Evolutionary conservation across 1,140 invertebrate species (phyloP), one percentile per base, ranked within the genome.

Genomic region (Diabrotica undecimpunctata): DNA sequence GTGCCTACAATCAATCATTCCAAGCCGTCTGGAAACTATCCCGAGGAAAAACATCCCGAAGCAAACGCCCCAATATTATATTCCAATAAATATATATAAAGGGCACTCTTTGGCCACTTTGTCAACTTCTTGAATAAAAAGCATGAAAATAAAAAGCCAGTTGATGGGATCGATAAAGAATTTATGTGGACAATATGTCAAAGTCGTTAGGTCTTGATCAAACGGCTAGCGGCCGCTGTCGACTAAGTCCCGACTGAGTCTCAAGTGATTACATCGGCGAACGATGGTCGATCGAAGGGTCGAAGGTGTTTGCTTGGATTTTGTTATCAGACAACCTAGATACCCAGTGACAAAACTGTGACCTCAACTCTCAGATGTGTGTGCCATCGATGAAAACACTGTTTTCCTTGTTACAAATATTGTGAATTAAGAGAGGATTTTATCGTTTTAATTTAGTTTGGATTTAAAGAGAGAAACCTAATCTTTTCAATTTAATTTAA

Each of bases 61-160:
- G 25, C 25, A 25, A 25, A 25, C 25, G 25, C 25, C 25, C 25
- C 25, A 10, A 46, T n/a, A 46, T 46, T 46, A 46, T 46, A 2
- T 46, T 6, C 41, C 41, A 46, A 46, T 46, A 46, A 46, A 46
- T 46, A 46, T 10, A 46, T n/a, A 46, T 46, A 46, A 46, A 46
- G 11, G n/a, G n/a, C 8, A 8, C 8, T 46, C n/a, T 10, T 46
- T 46, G 41, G n/a, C 41, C 41, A 46, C 41, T 46, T 46, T 46
- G 41, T 46, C 41, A 46, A 46, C 41, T 46, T 46, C 41, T 46
- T 46, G 41, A 46, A 46, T 46, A 46, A 46, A 46, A 46, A 46
- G 8, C 41, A 46, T n/a, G n/a, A 46, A 46, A 46, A 46, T 46
- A 46, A 46, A 46, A 46, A 8, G 41, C n/a, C 41, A 46, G 41